phyloP scores from a whole-genome alignment of 2,113 vertebrate genomes.

The Pteruthius melanotis region DNA sequence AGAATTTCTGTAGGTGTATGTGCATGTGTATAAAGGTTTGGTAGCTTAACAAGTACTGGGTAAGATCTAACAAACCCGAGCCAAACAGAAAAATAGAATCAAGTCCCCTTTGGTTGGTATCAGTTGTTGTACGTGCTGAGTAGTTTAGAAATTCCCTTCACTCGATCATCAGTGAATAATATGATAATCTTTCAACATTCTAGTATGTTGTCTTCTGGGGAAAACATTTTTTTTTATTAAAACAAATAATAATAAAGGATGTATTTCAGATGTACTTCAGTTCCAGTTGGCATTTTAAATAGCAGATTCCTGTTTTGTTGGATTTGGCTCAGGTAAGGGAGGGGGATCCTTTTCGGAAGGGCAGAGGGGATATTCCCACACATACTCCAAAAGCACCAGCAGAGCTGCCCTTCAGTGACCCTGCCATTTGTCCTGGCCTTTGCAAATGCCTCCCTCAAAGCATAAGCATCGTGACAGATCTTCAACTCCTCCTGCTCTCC shows the following conservation, averaged over 20 bases:
- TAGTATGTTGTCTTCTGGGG: background rate
- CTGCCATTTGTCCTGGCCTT: background rate
- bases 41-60: background rate
- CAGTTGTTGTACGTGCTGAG: background rate
- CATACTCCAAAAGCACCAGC: background rate
- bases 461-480: fast-evolving
- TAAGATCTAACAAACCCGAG: background rate
- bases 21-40: background rate
- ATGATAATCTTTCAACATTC: background rate
- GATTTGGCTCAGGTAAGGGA: background rate
- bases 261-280: background rate
- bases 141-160: background rate
- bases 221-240: background rate
- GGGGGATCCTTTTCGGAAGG: background rate
- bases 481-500: background rate
- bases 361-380: background rate
- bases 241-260: background rate
- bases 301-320: background rate
- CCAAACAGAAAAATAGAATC: fast-evolving
- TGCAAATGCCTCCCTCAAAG: background rate
- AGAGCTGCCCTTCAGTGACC: background rate
- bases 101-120: background rate
- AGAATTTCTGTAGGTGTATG: background rate
- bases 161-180: background rate
- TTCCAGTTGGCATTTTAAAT: background rate